Evolutionary conservation across 2,113 vertebrate genomes (phyloP).

Genomic region (Mugil cephalus): DNA sequence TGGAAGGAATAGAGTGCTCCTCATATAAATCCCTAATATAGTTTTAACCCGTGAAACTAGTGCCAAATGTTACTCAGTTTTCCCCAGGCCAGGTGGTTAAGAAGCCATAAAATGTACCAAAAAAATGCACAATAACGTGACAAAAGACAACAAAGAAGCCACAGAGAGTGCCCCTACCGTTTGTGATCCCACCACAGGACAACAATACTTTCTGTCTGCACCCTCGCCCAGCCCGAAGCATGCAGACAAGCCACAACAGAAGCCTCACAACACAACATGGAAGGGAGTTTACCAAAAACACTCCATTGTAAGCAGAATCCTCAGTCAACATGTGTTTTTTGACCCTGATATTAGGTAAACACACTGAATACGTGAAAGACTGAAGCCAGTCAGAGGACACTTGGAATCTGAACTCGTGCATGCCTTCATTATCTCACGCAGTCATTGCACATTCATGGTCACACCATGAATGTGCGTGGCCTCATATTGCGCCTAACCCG

Average conservation of each 20-base stretch:
- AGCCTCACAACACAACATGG: constrained; percentile 39
- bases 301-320: constrained; percentile 17
- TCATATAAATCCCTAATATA: background rate
- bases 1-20: too few species aligned
- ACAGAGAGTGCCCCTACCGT: constrained; percentile 26
- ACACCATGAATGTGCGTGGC: background rate
- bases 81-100: constrained; percentile 34
- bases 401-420: background rate
- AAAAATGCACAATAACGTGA: constrained; percentile 41
- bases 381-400: background rate
- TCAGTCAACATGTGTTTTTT: constrained; percentile 34
- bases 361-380: background rate
- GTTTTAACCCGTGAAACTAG: background rate
- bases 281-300: constrained; percentile 47
- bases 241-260: constrained; percentile 61
- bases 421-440: constrained; percentile 4
- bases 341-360: constrained; percentile 30
- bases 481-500: background rate
- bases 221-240: constrained; percentile 45
- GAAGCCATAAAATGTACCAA: constrained; percentile 34
- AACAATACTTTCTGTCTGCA: constrained; percentile 50
- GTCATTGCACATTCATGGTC: background rate
- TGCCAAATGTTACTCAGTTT: constrained; percentile 5
- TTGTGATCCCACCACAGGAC: constrained; percentile 41
- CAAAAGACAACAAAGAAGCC: constrained; percentile 53